A percentile compares a stretch with the other conserved stretches of the same genome.
Evolutionary conservation across 37 sponge, comb jelly and placozoan species (phyloP).

Genomic region (Spongilla lacustris): DNA sequence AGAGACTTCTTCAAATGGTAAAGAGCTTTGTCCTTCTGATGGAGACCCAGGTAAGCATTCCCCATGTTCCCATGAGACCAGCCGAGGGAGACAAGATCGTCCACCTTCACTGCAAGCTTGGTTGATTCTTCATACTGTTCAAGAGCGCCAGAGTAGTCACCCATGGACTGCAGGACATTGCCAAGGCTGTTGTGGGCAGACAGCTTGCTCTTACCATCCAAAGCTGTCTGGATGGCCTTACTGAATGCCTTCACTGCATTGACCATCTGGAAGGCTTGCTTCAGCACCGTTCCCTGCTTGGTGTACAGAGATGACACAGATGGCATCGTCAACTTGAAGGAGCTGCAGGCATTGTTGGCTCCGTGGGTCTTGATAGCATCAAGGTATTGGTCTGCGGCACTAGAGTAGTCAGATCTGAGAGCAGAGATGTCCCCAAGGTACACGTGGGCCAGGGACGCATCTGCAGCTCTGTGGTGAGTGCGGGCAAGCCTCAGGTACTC

Average conservation of each 20-base stretch:
- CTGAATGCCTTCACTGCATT: conserved; percentile 31
- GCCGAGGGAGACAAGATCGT: conserved; percentile 50
- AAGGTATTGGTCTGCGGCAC: conserved; percentile 32
- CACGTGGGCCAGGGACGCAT: conserved; percentile 38
- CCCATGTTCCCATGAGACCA: conserved; percentile 87
- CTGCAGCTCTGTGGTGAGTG: conserved; percentile 6
- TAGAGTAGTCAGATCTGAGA: not conserved
- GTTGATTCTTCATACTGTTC: conserved; percentile 48
- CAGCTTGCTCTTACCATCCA: conserved; percentile 23
- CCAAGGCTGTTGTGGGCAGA: conserved; percentile 60
- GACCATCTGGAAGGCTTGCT: conserved; percentile 23
- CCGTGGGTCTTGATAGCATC: conserved; percentile 21
- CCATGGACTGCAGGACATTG: conserved; percentile 63
- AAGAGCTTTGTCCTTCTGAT: conserved; percentile 56
- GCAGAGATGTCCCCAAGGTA: conserved; percentile 68
- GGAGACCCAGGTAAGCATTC: conserved; percentile 68
- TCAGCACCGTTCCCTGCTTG: conserved; percentile 24
- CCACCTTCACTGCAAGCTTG: conserved; percentile 25
- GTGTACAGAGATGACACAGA: conserved; percentile 34
- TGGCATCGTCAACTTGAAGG: conserved; percentile 25
- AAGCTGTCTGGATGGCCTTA: conserved; percentile 24
- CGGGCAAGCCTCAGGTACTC: conserved; percentile 13
- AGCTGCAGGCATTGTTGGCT: conserved; percentile 6
- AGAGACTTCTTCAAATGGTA: conserved; percentile 55
- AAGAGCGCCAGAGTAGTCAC: conserved; percentile 51